Conservation (phyloP, 1,140 invertebrate genomes). For the Drosophila quadrilineata region DNA sequence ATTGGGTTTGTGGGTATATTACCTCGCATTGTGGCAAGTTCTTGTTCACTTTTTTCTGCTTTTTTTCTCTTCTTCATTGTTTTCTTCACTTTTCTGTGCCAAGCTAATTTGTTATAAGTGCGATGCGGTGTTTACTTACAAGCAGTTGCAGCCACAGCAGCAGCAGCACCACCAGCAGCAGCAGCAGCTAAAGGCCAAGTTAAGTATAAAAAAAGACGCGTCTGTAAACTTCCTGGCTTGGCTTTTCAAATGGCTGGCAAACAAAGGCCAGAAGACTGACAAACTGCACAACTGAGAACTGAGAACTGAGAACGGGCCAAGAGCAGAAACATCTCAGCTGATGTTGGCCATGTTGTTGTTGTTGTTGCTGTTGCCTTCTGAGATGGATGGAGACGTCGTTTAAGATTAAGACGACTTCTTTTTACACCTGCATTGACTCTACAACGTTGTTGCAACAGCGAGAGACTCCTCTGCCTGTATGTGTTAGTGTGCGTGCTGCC, state of each 20-base stretch:
- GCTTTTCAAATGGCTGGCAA: constrained; percentile 65
- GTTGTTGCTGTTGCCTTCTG: constrained; percentile 45
- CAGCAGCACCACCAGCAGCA: constrained; percentile 1
- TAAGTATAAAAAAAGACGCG: no score
- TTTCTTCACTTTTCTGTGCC: constrained; percentile 35
- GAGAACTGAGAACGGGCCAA: constrained; percentile 71
- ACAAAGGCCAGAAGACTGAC: no score
- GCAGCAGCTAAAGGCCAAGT: constrained; percentile 41
- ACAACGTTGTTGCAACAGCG: constrained; percentile 32
- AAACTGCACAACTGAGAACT: constrained; percentile 29
- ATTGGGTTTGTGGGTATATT: no score
- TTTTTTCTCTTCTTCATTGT: background rate
- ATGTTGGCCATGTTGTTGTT: constrained; percentile 9
- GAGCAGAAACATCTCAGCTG: constrained; percentile 58
- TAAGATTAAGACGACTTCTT: constrained; percentile 80
- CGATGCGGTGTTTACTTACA: constrained; percentile 56
- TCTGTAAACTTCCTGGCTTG: constrained; percentile 58
- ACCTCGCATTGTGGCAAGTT: no score
- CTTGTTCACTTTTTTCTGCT: background rate
- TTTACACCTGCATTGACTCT: constrained; percentile 61
- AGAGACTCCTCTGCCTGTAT: constrained; percentile 32
- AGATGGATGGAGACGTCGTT: constrained; percentile 78
- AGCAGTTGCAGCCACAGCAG: constrained; percentile 41
- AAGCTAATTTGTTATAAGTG: constrained; percentile 60
- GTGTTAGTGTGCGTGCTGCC: constrained; percentile 24